Evolutionary conservation across 2,888 invertebrate species (phyloP).

Genomic region (Thecophora atra): DNA sequence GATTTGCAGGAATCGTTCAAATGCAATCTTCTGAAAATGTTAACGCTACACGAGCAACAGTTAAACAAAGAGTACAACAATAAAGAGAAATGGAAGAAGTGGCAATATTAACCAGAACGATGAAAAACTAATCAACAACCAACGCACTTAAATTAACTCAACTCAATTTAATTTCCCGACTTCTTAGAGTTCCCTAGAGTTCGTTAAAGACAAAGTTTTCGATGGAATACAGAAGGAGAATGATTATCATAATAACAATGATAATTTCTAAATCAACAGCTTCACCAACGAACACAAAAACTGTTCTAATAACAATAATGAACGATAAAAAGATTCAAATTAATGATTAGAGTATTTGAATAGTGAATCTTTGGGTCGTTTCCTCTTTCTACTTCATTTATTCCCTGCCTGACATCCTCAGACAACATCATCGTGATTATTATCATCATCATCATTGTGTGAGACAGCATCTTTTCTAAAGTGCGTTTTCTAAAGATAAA

Average conservation of each 20-base stretch:
- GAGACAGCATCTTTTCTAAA: no score
- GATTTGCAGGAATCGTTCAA: constrained; percentile 10
- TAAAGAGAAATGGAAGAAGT: neutral
- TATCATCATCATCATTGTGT: no score
- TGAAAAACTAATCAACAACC: no score
- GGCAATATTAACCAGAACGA: constrained; percentile 1
- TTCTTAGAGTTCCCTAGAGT: no score
- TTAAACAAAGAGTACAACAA: neutral
- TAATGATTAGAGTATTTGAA: constrained; percentile 10
- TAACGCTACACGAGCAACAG: neutral
- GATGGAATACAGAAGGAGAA: neutral
- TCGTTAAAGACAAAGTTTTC: no score
- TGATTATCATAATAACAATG: neutral
- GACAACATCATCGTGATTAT: neutral
- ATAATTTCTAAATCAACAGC: neutral
- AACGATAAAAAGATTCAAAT: constrained; percentile 1
- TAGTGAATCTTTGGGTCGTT: neutral
- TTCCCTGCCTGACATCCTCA: neutral
- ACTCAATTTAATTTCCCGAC: no score
- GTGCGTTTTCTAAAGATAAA: neutral
- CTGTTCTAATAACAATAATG: neutral
- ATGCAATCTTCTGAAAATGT: constrained; percentile 18
- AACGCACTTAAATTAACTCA: neutral
- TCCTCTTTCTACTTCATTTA: neutral
- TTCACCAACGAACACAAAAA: neutral